These are phyloP conservation scores for Neopipo cinnamomea DNA, from an alignment of 2,113 vertebrate genomes.

Conservation along the genomic window DNA sequence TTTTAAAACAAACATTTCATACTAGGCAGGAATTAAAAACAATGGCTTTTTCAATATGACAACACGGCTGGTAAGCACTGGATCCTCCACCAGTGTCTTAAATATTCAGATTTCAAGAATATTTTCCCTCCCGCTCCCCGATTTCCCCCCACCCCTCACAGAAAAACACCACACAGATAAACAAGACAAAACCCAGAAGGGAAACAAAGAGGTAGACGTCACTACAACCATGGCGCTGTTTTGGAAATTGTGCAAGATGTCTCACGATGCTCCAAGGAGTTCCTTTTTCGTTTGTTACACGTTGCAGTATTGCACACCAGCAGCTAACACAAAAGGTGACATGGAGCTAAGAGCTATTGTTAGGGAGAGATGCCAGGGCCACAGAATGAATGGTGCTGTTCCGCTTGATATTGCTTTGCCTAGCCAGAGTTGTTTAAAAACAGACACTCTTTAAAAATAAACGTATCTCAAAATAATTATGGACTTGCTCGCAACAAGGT, in stretches of 20 bases:
- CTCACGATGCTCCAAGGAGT: background rate
- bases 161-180: background rate
- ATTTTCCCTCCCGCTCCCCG: background rate
- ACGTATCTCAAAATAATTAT: background rate
- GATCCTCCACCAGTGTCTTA: constrained; percentile 30
- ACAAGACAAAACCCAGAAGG: constrained; percentile 15
- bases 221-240: background rate
- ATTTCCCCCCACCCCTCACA: background rate
- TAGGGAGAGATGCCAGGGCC: background rate
- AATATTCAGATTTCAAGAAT: background rate
- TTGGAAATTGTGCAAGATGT: background rate
- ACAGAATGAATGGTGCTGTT: fast-evolving
- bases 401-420: background rate
- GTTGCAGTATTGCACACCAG: background rate
- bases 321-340: background rate
- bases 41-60: constrained; percentile 60
- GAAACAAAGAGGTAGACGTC: constrained; percentile 64
- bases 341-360: fast-evolving
- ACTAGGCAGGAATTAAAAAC: constrained; percentile 69
- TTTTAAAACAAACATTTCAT: constrained; percentile 56
- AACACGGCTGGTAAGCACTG: constrained; percentile 58
- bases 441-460: background rate
- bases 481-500: background rate
- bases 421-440: background rate
- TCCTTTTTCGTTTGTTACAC: fast-evolving